These are phyloP conservation scores for Vicugna pacos DNA, from an alignment of 2,113 vertebrate species.

Conservation along the genomic window DNA sequence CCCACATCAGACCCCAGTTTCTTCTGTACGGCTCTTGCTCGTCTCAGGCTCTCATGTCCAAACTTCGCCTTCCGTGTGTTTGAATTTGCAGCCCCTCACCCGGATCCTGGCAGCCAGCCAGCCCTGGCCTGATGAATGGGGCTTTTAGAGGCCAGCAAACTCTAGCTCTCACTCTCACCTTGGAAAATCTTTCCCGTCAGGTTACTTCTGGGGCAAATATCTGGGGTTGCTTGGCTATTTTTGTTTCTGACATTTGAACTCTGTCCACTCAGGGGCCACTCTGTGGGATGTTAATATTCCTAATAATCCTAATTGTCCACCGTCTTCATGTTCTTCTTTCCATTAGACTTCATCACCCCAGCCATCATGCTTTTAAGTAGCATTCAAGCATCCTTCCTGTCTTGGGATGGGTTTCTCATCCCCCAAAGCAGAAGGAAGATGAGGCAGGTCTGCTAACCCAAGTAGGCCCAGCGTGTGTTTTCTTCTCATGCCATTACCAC, in stretches of 20 bases:
- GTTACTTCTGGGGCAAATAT: slow-evolving; percentile 22
- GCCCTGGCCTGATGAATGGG: accelerated
- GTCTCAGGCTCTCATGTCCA: neutral
- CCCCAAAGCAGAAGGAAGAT: neutral
- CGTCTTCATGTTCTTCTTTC: neutral
- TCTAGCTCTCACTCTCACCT: neutral
- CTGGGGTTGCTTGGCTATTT: slow-evolving; percentile 39
- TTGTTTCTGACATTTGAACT: slow-evolving; percentile 28
- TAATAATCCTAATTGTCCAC: slow-evolving; percentile 53
- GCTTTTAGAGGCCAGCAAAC: neutral
- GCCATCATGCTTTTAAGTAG: slow-evolving; percentile 51
- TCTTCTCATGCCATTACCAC: neutral
- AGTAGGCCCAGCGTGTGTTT: neutral
- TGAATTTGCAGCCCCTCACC: neutral
- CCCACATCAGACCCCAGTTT: accelerated
- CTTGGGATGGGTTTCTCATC: neutral
- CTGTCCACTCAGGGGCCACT: neutral
- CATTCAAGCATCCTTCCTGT: neutral
- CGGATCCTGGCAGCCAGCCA: neutral
- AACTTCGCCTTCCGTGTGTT: accelerated
- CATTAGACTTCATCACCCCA: neutral
- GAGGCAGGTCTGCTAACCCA: neutral
- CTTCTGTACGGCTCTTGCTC: neutral
- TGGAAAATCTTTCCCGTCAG: slow-evolving; percentile 56
- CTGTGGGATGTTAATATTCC: slow-evolving; percentile 19